Percentiles rank a stretch among this genome's conserved stretches.
These are phyloP conservation scores for Gambusia affinis DNA, from an alignment of 2,113 vertebrate genomes.

Conservation along the genomic window DNA sequence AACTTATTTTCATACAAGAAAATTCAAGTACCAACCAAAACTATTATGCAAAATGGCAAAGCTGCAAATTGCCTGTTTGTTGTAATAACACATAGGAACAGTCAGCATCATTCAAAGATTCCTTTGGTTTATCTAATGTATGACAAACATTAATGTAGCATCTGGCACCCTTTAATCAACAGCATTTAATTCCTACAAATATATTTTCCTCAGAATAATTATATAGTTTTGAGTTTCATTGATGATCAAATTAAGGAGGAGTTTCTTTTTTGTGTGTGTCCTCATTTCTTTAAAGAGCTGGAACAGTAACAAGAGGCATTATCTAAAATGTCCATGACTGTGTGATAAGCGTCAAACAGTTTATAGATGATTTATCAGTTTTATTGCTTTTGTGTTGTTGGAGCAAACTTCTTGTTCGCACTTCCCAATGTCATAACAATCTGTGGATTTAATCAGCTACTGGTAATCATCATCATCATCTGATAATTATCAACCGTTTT, in stretches of 20 bases:
- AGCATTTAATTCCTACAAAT: not conserved
- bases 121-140: too few species aligned
- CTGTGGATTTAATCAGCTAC: slow-evolving; percentile 23
- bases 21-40: not conserved
- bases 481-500: not conserved
- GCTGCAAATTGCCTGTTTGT: too few species aligned
- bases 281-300: slow-evolving; percentile 15
- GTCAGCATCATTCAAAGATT: too few species aligned
- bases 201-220: not conserved
- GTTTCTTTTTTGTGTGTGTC: not conserved
- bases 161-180: too few species aligned
- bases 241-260: not conserved
- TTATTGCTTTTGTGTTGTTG: slow-evolving; percentile 29
- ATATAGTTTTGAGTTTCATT: not conserved
- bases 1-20: not conserved
- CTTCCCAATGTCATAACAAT: slow-evolving; percentile 34
- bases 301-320: slow-evolving; percentile 9
- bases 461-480: slow-evolving; percentile 14
- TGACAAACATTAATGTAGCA: too few species aligned
- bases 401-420: slow-evolving; percentile 32
- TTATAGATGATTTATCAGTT: slow-evolving; percentile 15
- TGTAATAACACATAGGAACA: not conserved
- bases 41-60: not conserved
- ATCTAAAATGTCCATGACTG: slow-evolving; percentile 41
- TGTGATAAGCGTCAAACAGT: not conserved